Percentiles rank a stretch among this genome's conserved stretches.
These are phyloP conservation scores for Cephonodes hylas DNA, from an alignment of 2,888 invertebrate genomes.

Conservation along the genomic window DNA sequence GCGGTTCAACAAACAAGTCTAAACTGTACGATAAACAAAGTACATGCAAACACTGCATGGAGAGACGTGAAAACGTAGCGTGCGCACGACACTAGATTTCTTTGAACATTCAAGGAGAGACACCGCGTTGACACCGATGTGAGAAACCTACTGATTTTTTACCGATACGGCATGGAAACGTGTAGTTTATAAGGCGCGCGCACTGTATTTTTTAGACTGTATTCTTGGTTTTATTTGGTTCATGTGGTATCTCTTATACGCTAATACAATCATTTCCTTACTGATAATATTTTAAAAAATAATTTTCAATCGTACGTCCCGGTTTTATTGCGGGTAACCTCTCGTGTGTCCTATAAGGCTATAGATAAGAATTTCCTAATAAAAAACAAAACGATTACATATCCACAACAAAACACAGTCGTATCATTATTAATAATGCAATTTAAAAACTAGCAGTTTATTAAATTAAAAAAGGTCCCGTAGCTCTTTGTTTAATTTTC, in stretches of 20 bases:
- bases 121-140: slow-evolving; percentile 13
- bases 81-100: slow-evolving; percentile 66
- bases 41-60: slow-evolving; percentile 40
- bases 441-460: too few relatives aligned
- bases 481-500: too few relatives aligned
- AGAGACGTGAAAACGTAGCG: slow-evolving; percentile 72
- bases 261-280: too few relatives aligned
- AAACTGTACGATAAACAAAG: slow-evolving; percentile 11
- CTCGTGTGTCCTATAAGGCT: too few relatives aligned
- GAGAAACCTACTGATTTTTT: slow-evolving; percentile 13
- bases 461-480: too few relatives aligned
- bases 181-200: slow-evolving; percentile 4
- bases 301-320: too few relatives aligned
- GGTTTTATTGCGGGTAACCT: too few relatives aligned
- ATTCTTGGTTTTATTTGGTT: background rate
- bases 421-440: too few relatives aligned
- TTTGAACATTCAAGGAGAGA: slow-evolving; percentile 49
- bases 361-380: too few relatives aligned
- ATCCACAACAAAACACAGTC: too few relatives aligned
- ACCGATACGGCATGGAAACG: slow-evolving; percentile 11
- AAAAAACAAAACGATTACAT: too few relatives aligned
- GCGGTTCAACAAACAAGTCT: background rate
- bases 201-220: background rate
- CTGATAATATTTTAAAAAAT: too few relatives aligned
- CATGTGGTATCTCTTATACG: background rate